Percentiles rank a stretch among this genome's conserved stretches.
Evolutionary conservation across 2,888 invertebrate species (phyloP).

Genomic region (Drosophila anomalata): DNA sequence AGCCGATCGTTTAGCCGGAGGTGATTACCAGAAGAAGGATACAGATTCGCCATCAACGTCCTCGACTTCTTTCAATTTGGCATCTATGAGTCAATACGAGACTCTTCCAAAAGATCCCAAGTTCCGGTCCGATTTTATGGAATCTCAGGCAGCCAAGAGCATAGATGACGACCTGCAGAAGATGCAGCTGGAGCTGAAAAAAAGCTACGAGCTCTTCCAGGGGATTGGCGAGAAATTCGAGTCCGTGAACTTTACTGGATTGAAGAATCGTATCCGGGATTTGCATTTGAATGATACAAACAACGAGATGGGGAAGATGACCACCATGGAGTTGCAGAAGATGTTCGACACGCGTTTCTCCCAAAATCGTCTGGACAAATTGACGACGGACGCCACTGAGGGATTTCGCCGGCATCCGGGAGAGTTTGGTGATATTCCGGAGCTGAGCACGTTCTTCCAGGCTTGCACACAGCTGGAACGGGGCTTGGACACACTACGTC

Average conservation of each 20-base stretch:
- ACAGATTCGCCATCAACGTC: conserved; percentile 10
- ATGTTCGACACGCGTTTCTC: conserved; percentile 69
- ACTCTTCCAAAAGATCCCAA: conserved; percentile 28
- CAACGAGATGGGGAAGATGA: conserved; percentile 53
- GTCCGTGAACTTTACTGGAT: conserved; percentile 72
- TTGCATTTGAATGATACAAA: conserved; percentile 66
- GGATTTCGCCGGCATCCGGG: conserved; percentile 81
- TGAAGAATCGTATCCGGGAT: conserved; percentile 78
- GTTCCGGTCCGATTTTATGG: conserved; percentile 41
- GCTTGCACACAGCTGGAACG: conserved; percentile 80
- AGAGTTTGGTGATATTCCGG: conserved; percentile 82
- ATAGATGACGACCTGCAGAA: conserved; percentile 75
- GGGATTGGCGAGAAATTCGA: conserved; percentile 78
- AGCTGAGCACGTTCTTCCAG: conserved; percentile 80
- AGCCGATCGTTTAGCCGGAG: conserved; percentile 5
- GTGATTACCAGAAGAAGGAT: neutral
- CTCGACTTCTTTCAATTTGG: conserved; percentile 5
- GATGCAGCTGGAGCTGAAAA: conserved; percentile 74
- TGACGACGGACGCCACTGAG: conserved; percentile 69
- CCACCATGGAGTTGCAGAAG: conserved; percentile 60
- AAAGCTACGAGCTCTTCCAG: conserved; percentile 80
- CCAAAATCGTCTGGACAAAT: conserved; percentile 67
- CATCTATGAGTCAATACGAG: conserved; percentile 7
- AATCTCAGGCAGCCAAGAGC: conserved; percentile 46
- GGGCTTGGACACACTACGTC: conserved; percentile 71